phyloP scores from a whole-genome alignment of 2,797 vertebrate species.

The Gymnothorax javanicus region DNA sequence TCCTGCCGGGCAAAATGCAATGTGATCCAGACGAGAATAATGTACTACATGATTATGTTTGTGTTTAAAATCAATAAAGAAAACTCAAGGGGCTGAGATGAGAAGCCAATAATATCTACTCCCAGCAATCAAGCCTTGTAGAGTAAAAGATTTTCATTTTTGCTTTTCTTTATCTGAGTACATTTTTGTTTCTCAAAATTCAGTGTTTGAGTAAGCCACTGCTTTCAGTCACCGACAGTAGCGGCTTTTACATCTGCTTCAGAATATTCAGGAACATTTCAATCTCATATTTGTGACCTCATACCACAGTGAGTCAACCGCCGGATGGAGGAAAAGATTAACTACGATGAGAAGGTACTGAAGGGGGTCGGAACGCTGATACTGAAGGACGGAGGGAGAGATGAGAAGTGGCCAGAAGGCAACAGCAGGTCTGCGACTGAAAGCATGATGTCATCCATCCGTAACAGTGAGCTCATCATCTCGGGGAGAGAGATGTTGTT shows the following conservation, averaged over 20 bases:
- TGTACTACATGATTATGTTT: slow-evolving; percentile 23
- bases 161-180: no score
- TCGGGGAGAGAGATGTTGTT: background rate
- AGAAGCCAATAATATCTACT: background rate
- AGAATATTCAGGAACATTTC: no score
- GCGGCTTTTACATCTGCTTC: no score
- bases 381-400: background rate
- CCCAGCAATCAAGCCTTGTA: no score
- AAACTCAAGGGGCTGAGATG: background rate
- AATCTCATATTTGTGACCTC: no score
- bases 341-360: background rate
- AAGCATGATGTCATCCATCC: slow-evolving; percentile 4
- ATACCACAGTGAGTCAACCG: background rate
- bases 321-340: background rate
- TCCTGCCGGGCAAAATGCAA: slow-evolving; percentile 64
- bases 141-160: no score
- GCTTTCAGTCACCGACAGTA: no score
- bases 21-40: slow-evolving; percentile 46
- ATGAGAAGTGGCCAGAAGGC: background rate
- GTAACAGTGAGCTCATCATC: background rate
- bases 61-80: background rate
- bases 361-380: background rate
- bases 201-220: no score
- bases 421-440: background rate
- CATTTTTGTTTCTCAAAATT: no score